Base-by-base conservation (phyloP, 1,140 invertebrate species). In the Lasioglossum albipes region DNA sequence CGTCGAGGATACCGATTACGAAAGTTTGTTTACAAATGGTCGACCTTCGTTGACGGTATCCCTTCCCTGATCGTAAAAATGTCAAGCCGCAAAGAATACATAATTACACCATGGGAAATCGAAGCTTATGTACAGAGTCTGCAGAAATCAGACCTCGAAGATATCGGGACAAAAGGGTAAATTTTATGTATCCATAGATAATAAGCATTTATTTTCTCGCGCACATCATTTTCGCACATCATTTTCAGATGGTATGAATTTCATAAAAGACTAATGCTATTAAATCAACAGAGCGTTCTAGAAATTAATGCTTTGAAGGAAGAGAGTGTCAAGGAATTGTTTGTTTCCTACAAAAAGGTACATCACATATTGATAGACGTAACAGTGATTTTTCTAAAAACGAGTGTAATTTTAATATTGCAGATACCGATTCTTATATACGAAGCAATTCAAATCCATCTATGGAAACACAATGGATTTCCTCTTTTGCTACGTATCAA, bases 271-370 rank as follows among this genome's bases (percentile, higher is more conserved):
- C 90, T 97, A 6, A 95, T 97, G 84, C 96, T 97, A 89, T 89
- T 97, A n/a, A 96, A 96, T 82, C 96, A 97, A 89, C 96, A 97
- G 94, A 96, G 96, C 52, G 94, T 96, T 82, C 92, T 97, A 31
- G 96, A 97, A 93, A 95, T 96, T 31, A 94, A 93, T 18, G 92
- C 93, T 41, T 90, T 95, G 83, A 94, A 94, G 69, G 96, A 97
- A 88, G 96, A 97, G 92, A 93, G 94, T 45, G 95, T 96, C 0
- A 97, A 97, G 90, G 96, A 97, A 92, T 94, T 94, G 52, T 93
- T 96, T 52, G 94, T 96, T 77, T 94, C 94, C 31, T 94, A 94
- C 82, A 94, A 94, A 78, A 96, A 96, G 92, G 95, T 96, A 93
- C 84, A 69, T 81, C 73, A 66, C n/a, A 52, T 31, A 20, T 36